Evolutionary conservation across 2,797 vertebrate genomes (phyloP), one percentile per base, ranked within the genome.

Genomic region (Pelobates cultripes): DNA sequence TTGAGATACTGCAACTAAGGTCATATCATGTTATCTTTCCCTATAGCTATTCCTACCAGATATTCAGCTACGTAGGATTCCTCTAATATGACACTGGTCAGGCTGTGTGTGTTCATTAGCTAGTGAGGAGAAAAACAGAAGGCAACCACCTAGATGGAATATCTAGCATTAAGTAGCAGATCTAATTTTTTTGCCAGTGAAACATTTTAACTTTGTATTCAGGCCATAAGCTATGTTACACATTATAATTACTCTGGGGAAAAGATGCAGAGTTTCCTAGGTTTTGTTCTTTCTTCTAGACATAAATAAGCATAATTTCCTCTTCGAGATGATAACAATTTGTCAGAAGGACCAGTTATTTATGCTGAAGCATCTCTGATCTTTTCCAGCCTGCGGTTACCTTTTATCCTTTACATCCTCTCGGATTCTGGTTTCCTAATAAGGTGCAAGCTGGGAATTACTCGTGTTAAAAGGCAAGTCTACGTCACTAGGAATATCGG

Each of bases 401-500:
- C 5, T 51, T 51, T 51, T 41, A 73, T 28, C 64, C 60, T 79
- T 1, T 42, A 79, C 86, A 63, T 88, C 66, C 83, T 86, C 75
- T 13, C 82, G 84, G 55, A 87, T 84, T 43, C 82, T 89, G 88
- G 73, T 3, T 66, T 70, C 69, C 76, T 91, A 89, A 89, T 89
- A 85, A 87, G 87, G 72, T 87, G 43, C 88, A 91, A 85, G 42
- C 82, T 88, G 82, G 73, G 84, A 2, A 17, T 78, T 72, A 89
- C 87, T 79, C 87, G 89, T 87, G 77, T 76, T 79, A 85, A 87
- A 86, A 89, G 82, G 75, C 85, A 3, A 44, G 82, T 63, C 40
- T 78, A 86, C 61, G 74, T 61, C 82, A 88, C 79, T 83, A 53
- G 3, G 70, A 87, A 90, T 92, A 90, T 87, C 89, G 85, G 85